Base-by-base conservation (phyloP, 2,113 vertebrate genomes). In the Vidua macroura region DNA sequence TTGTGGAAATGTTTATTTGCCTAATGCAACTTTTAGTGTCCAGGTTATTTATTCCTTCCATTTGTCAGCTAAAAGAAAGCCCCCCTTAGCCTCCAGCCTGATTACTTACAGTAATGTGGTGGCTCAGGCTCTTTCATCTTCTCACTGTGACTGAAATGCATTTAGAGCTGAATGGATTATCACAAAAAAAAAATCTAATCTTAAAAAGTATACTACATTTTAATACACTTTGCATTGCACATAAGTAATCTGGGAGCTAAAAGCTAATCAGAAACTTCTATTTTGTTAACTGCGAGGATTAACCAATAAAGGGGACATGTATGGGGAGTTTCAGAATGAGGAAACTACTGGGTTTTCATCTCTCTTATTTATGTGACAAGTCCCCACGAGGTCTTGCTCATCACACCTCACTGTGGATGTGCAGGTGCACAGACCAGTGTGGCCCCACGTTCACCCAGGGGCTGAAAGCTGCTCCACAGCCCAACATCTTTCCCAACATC, bases 1-100 rank as follows among this genome's bases (percentile, higher is more conserved):
- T 97, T 97, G 94, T 94, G 90, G 94, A 98, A 98, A 98, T 97
- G 96, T 98, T 98, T 98, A 98, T 98, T 98, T 98, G 97, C 97
- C 96, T 98, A 98, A 98, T 97, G 97, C 97, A 98, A 97, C 97
- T 98, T 98, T 97, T 98, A 98, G 97, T 96, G 97, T 97, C 97
- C 55, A 77, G 94, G 93, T 98, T 97, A 98, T 98, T 98, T 98
- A 98, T 98, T 97, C 86, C 91, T 88, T 90, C 91, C 95, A 96
- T 98, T 98, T 98, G 92, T 98, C 97, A 98, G 95, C 97, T 95
- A 52, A 86, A 97, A 73, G 92, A 95, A 97, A 94, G 90, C 86
- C 94, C 93, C 96, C 97, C 93, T 96, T 94, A 97, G 95, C 96
- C 95, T 96, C 88, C 44, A 95, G 96, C 88, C 95, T 85, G 88